Base-by-base conservation (phyloP, 2,888 invertebrate species). In the Euclidia mi region DNA sequence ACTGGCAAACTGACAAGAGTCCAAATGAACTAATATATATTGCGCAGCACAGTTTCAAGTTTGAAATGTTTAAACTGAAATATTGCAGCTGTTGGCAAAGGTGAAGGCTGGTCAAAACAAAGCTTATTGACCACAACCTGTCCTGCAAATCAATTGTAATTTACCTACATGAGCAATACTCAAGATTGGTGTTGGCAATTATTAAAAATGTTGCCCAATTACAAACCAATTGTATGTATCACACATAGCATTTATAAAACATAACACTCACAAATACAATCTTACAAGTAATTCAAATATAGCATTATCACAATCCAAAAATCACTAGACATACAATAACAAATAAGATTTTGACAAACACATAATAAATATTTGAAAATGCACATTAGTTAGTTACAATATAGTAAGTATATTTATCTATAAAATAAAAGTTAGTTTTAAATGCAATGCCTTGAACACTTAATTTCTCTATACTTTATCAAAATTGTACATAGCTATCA, bases 251-350 rank as follows among this genome's bases (percentile, higher is more conserved):
- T 3, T 25, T 25, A 6, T 45, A 45, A 45, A 18, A 49, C 20
- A 49, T 42, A 18, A 28, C 35, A 31, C 31, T 12, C 11, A 15
- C 35, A 15, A 4, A 38, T 3, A n/a, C 18, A 38, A 38, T 38
- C 18, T 38, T 38, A 18, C 15, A 38, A 17, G 4, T 9, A n/a
- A n/a, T 18, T 38, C 18, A 43, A 28, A 29, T 15, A 9, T 25
- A 32, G 34, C 29, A 38, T 12, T 53, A 50, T 49, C 46, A 62
- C 40, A 52, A 56, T 38, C 0, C 28, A 49, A 45, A 62, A 10
- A 43, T 48, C 47, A 65, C 18, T 20, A 35, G 45, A 45, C 28
- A 44, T 18, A 37, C 15, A 15, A 15, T 35, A 35, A 35, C 9
- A 9, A 35, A 35, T 34, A 34, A 9, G 9, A 17, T 18, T 38